Conservation (phyloP, 2,113 vertebrate genomes). For the Oenanthe oenanthe region DNA sequence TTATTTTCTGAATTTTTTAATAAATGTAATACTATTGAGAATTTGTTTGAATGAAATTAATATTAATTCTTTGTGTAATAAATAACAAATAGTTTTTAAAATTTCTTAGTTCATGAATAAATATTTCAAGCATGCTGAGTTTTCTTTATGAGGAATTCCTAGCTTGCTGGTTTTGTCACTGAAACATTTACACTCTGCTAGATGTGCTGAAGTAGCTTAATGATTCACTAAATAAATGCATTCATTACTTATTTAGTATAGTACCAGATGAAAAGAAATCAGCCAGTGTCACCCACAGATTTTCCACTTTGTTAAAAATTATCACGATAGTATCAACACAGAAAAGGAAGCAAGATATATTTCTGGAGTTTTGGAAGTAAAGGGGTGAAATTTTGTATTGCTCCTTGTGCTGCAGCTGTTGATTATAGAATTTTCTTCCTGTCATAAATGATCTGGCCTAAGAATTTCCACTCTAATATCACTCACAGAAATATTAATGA, state of each 20-base stretch:
- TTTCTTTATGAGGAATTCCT: background rate
- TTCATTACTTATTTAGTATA: constrained; percentile 55
- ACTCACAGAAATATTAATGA: constrained; percentile 31
- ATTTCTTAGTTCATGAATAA: background rate
- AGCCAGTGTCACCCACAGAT: background rate
- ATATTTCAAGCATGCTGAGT: background rate
- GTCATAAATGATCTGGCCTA: background rate
- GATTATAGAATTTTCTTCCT: background rate
- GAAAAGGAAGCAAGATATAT: background rate
- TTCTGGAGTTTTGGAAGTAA: background rate
- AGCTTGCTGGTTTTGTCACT: background rate
- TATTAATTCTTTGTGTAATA: background rate
- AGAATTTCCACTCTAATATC: background rate
- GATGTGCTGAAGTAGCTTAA: constrained; percentile 49
- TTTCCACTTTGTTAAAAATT: constrained; percentile 22
- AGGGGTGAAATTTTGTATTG: background rate
- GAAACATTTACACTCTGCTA: background rate
- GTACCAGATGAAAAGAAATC: constrained; percentile 38
- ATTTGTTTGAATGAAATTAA: background rate
- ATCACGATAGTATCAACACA: background rate
- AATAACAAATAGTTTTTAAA: background rate
- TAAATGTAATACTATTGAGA: background rate
- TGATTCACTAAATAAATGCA: constrained; percentile 63
- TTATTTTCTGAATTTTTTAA: background rate
- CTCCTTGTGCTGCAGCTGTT: background rate